Percentiles rank a stretch among this genome's conserved stretches.
Conservation (phyloP, 2,888 invertebrate species). For the Sesia apiformis region DNA sequence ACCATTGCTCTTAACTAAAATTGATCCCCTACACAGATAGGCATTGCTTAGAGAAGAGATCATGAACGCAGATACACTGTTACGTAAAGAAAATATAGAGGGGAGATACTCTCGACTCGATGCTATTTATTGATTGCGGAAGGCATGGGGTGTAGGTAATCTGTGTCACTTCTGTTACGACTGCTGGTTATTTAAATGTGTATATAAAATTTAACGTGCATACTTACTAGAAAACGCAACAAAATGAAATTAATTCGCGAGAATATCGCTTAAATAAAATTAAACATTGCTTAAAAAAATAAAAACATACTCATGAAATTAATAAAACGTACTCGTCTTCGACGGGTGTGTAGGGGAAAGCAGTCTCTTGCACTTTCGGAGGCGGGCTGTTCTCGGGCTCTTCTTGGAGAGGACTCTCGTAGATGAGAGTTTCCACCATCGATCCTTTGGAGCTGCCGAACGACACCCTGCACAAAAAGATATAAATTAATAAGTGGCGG, state of each 20-base stretch:
- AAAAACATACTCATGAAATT: conserved; percentile 55
- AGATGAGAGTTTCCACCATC: conserved; percentile 95
- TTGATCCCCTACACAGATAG: too few species aligned
- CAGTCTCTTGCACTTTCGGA: conserved; percentile 56
- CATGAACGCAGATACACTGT: too few species aligned
- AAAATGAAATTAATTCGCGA: not conserved
- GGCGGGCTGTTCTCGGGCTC: conserved; percentile 83
- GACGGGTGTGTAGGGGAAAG: conserved; percentile 62
- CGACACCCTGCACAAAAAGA: conserved; percentile 82
- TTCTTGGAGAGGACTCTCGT: conserved; percentile 88
- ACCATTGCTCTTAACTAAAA: too few species aligned
- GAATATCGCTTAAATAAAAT: not conserved
- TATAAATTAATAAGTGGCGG: not conserved
- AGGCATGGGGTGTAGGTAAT: too few species aligned
- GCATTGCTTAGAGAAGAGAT: too few species aligned
- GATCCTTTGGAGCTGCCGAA: conserved; percentile 96
- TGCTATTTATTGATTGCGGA: too few species aligned
- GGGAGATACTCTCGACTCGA: too few species aligned
- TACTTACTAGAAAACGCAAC: not conserved
- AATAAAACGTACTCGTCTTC: conserved; percentile 75
- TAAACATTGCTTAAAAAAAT: not conserved
- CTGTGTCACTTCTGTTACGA: too few species aligned
- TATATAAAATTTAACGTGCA: too few species aligned
- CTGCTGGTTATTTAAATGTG: too few species aligned
- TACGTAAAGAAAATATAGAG: too few species aligned